Conservation (phyloP, 2,888 invertebrate species). For the Chloroclystis v-ata region DNA sequence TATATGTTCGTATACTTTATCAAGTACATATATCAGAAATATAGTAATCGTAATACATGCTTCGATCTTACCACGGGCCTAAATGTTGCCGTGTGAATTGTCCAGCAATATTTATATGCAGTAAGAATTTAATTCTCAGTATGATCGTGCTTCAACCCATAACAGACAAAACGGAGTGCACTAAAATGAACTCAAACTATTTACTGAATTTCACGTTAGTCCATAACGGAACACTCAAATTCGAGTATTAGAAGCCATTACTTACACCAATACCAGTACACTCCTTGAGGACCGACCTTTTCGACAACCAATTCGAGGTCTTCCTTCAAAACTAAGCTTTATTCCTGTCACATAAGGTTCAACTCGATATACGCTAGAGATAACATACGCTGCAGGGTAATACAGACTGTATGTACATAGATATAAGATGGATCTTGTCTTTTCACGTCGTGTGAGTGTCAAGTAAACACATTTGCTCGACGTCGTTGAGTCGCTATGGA, state of each 20-base stretch:
- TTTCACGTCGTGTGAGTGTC: slow-evolving; percentile 22
- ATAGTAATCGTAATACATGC: no score
- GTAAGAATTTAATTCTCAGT: no score
- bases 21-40: no score
- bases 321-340: slow-evolving; percentile 9
- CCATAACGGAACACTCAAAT: slow-evolving; percentile 23
- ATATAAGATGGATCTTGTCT: not conserved
- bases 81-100: no score
- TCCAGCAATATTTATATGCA: no score
- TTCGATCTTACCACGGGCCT: no score
- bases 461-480: slow-evolving; percentile 54
- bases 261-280: slow-evolving; percentile 37
- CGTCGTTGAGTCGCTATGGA: slow-evolving; percentile 32
- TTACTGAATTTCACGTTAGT: slow-evolving; percentile 1
- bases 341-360: slow-evolving; percentile 5
- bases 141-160: no score
- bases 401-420: not conserved
- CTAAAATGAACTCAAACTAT: slow-evolving; percentile 13
- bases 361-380: slow-evolving; percentile 2
- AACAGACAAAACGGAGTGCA: no score
- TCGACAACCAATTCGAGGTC: slow-evolving; percentile 46
- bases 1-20: no score
- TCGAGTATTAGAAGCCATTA: slow-evolving; percentile 38
- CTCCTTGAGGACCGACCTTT: slow-evolving; percentile 30
- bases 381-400: not conserved